Evolutionary conservation across 2,888 invertebrate genomes (phyloP), one percentile per base, ranked within the genome.

Genomic region (Dugesia japonica): DNA sequence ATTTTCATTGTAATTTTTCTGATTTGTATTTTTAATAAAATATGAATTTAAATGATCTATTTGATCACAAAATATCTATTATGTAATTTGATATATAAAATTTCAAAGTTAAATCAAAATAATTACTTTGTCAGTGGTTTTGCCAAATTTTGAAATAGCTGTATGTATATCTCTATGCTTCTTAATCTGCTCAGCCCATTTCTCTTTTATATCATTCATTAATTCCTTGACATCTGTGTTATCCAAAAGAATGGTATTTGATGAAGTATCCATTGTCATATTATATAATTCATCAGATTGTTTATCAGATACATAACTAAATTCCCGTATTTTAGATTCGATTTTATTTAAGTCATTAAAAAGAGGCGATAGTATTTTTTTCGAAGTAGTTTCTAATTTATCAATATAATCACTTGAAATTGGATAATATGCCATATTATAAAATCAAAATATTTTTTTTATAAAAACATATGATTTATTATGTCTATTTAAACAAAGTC

Each of bases 101-200:
- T 31, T 13, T 31, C 13, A 7, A 4, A 31, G 13, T 31, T n/a
- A n/a, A n/a, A n/a, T n/a, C n/a, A n/a, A 31, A 7, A 31, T 31
- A 31, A 31, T 71, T 74, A 74, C 74, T 26, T 74, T 74, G 26
- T 74, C 74, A n/a, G 38, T 38, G 7, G 74, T 33, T 74, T 74
- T 74, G 17, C 74, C 74, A 38, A 74, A 74, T 74, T 74, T 74
- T 1, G 74, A 74, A 71, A 74, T 74, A 4, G 74, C 74, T 4
- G 33, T 74, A 26, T 74, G 74, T 7, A 74, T 74, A 38, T 74
- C 74, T 4, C 74, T 1, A 33, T 74, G 74, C 26, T 33, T 28
- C 23, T 74, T 74, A 38, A 74, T 31, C 33, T 33, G 28, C 26
- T 74, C 74, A 23, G 74, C 28, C 33, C 28, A 26, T 38, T 38